phyloP scores from a whole-genome alignment of 2,797 vertebrate genomes.

The Spizella passerina region DNA sequence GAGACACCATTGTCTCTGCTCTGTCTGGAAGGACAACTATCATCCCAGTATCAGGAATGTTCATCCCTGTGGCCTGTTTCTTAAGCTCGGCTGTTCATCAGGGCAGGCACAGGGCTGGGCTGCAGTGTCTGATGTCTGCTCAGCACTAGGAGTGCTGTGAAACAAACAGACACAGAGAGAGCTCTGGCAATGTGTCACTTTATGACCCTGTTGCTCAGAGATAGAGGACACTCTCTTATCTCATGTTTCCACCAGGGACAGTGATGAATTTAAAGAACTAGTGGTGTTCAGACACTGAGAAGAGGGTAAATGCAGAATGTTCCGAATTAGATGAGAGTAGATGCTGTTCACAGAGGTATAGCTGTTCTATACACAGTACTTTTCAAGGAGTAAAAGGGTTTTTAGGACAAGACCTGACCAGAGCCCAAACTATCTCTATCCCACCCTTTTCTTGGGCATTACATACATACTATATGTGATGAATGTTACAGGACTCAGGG shows the following conservation, averaged over 20 bases:
- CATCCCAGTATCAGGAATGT: neutral
- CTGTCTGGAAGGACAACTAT: neutral
- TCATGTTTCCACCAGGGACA: neutral
- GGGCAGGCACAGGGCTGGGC: neutral
- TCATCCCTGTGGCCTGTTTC: neutral
- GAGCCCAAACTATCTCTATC: neutral
- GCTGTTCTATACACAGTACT: neutral
- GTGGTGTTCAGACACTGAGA: neutral
- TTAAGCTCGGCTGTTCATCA: neutral
- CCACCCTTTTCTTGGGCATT: neutral
- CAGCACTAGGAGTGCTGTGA: neutral
- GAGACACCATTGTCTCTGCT: accelerated
- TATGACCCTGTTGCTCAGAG: neutral
- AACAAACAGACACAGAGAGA: neutral
- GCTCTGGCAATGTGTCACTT: neutral
- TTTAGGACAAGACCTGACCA: neutral
- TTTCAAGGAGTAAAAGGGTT: neutral
- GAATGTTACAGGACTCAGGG: neutral
- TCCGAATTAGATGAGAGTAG: neutral
- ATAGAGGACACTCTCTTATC: neutral
- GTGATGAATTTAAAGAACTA: neutral
- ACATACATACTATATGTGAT: accelerated
- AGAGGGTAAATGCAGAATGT: neutral
- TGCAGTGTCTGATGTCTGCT: neutral
- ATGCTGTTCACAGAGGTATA: neutral